Conservation (phyloP, 2,797 vertebrate genomes). For the Characodon lateralis region DNA sequence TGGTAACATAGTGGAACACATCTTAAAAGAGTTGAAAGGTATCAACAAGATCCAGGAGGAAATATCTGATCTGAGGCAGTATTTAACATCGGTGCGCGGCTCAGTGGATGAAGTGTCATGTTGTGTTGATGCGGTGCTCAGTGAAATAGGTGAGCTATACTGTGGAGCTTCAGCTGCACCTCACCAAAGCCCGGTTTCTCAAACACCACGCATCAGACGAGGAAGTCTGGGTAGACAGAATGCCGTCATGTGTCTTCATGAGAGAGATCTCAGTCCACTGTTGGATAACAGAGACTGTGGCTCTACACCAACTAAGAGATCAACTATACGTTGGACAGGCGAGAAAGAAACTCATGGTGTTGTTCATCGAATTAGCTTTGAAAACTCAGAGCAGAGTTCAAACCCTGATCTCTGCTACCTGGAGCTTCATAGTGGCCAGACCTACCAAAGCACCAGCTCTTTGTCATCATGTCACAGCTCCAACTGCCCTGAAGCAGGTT, state of each 20-base stretch:
- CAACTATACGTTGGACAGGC: conserved; percentile 42
- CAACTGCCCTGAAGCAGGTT: conserved; percentile 51
- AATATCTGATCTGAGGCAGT: conserved; percentile 82
- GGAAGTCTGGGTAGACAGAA: conserved; percentile 74
- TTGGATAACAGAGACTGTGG: conserved; percentile 77
- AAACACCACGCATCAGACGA: conserved; percentile 48
- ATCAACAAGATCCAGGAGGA: conserved; percentile 87
- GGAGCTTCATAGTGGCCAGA: conserved; percentile 50
- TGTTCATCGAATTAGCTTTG: conserved; percentile 29
- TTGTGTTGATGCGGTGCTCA: conserved; percentile 84
- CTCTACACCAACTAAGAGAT: conserved; percentile 45
- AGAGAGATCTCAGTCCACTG: conserved; percentile 77
- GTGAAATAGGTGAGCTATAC: conserved; percentile 83
- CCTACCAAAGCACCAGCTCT: conserved; percentile 75
- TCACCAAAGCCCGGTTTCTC: conserved; percentile 52
- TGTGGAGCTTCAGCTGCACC: conserved; percentile 68
- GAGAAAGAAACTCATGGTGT: conserved; percentile 17
- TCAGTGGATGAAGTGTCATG: conserved; percentile 85
- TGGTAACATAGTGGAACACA: conserved; percentile 80
- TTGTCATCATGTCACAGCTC: conserved; percentile 75
- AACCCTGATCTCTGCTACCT: conserved; percentile 42
- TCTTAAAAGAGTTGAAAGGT: conserved; percentile 84
- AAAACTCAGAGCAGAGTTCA: conserved; percentile 41
- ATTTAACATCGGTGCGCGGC: conserved; percentile 82
- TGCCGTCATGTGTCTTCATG: conserved; percentile 54